These are phyloP conservation scores for Euphonia xanthogaster DNA, from an alignment of 2,797 vertebrate species.

Conservation along the genomic window DNA sequence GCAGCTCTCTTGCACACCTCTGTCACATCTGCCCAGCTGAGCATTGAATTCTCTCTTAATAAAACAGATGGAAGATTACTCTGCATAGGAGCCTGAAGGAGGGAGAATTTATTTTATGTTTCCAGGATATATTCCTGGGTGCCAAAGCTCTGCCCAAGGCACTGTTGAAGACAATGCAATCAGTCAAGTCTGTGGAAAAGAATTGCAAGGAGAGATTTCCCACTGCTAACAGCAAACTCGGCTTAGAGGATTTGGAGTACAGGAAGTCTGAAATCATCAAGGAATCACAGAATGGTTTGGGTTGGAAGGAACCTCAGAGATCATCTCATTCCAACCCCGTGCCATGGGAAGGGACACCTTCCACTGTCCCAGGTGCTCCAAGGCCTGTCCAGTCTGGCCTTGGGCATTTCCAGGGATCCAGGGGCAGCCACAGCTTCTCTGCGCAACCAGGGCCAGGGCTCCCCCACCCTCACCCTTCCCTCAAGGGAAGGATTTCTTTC, in stretches of 20 bases:
- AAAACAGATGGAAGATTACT: not conserved
- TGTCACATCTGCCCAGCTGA: not conserved
- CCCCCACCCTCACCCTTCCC: accelerated
- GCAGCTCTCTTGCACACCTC: not conserved
- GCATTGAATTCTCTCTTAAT: not conserved
- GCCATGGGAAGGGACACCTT: accelerated
- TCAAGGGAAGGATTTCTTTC: not conserved
- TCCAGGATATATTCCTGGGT: not conserved
- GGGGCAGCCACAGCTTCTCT: not conserved
- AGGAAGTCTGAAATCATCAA: not conserved
- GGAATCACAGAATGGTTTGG: not conserved
- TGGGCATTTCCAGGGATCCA: not conserved
- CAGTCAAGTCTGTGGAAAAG: not conserved
- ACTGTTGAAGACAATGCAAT: not conserved
- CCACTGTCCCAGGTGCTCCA: not conserved
- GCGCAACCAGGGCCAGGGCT: not conserved
- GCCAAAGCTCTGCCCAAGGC: not conserved
- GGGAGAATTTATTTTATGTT: not conserved
- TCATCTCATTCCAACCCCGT: accelerated
- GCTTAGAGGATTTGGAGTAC: not conserved
- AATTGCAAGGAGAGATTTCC: not conserved
- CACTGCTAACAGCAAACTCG: slow-evolving; percentile 28
- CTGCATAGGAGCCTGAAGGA: not conserved
- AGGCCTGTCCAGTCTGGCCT: accelerated
- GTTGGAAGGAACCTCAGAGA: not conserved